phyloP scores from a whole-genome alignment of 2,888 invertebrate species.

The Drosophila infuscata region DNA sequence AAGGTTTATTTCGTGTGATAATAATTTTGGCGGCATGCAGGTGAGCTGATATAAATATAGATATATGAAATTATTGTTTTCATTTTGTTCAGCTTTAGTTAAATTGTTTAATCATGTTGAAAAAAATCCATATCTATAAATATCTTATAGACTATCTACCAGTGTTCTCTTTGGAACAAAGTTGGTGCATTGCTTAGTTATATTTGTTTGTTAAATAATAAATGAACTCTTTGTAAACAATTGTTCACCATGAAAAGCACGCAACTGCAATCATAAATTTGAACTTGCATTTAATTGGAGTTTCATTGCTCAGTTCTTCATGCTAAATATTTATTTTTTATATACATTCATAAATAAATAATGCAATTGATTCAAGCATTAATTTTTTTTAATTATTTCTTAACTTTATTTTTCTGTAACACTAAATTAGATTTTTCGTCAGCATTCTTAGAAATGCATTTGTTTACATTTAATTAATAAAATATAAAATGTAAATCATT shows the following conservation, averaged over 20 bases:
- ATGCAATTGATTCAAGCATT: neutral
- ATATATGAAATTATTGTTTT: neutral
- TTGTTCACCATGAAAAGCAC: neutral
- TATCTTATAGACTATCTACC: neutral
- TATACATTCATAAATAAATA: neutral
- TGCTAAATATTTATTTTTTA: neutral
- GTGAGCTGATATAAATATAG: conserved; percentile 44
- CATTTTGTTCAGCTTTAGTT: neutral
- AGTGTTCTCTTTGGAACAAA: neutral
- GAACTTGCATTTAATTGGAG: neutral
- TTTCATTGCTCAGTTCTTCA: neutral
- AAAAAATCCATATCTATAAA: neutral
- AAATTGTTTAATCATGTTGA: neutral
- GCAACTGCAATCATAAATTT: neutral
- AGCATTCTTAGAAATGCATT: neutral
- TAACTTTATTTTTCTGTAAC: neutral
- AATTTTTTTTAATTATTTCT: no score
- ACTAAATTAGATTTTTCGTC: neutral
- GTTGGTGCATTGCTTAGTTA: neutral
- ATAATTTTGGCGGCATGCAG: conserved; percentile 74
- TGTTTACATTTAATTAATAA: neutral
- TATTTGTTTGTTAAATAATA: neutral
- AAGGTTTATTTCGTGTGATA: conserved; percentile 81
- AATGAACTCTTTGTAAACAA: neutral
- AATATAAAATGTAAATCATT: neutral